Evolutionary conservation across 1,140 invertebrate genomes (phyloP).

Genomic region (Drosophila albomicans): DNA sequence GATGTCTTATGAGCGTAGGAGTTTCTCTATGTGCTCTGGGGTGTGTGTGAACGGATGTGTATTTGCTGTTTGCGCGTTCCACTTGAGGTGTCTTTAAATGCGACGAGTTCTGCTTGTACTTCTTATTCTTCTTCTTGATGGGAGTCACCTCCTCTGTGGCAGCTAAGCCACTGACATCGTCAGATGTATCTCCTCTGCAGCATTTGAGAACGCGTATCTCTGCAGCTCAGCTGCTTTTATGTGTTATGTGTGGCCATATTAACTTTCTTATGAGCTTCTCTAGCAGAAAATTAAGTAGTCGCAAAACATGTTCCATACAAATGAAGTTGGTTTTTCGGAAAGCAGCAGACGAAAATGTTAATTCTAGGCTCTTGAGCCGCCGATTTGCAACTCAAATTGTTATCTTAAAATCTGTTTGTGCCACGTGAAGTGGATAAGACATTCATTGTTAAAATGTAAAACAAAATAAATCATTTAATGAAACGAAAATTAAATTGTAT

Average conservation of each 20-base stretch:
- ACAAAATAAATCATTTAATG: too few relatives aligned
- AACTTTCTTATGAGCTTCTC: constrained; percentile 12
- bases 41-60: constrained; percentile 39
- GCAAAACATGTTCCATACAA: not conserved
- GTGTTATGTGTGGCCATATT: constrained; percentile 19
- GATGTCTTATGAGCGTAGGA: constrained; percentile 34
- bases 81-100: constrained; percentile 82
- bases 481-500: too few relatives aligned
- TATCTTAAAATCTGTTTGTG: not conserved
- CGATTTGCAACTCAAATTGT: not conserved
- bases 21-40: constrained; percentile 1
- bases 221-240: constrained; percentile 37
- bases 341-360: not conserved
- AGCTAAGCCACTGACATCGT: constrained; percentile 45
- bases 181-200: constrained; percentile 50
- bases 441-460: not conserved
- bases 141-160: constrained; percentile 59
- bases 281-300: constrained; percentile 7
- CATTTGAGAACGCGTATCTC: constrained; percentile 43
- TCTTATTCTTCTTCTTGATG: too few relatives aligned
- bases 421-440: constrained; percentile 3
- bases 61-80: constrained; percentile 65
- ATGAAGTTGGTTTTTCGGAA: constrained; percentile 1
- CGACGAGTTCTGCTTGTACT: constrained; percentile 71
- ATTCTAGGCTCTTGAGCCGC: not conserved